Evolutionary conservation across 2,797 vertebrate genomes (phyloP).

Genomic region (Eleutherodactylus coqui): DNA sequence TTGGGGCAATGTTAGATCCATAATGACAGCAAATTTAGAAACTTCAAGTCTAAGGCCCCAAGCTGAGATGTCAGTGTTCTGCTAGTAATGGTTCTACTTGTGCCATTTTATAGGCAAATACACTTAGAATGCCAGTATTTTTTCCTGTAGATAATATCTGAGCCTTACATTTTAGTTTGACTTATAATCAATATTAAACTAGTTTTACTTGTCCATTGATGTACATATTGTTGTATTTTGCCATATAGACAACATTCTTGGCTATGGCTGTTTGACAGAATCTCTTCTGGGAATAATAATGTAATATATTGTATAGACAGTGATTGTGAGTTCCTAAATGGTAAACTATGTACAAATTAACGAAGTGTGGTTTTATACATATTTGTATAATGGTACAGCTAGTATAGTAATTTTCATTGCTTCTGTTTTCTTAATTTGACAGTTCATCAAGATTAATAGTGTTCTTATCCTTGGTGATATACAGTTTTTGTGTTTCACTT

Average conservation of each 20-base stretch:
- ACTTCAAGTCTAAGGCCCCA: not conserved
- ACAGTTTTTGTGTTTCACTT: conserved; percentile 30
- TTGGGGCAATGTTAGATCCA: conserved; percentile 9
- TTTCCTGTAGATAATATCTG: no score
- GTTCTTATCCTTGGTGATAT: conserved; percentile 26
- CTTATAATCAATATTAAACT: not conserved
- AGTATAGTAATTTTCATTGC: not conserved
- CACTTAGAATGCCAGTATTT: not conserved
- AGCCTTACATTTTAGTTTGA: not conserved
- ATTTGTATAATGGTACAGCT: conserved; percentile 22
- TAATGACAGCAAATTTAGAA: conserved; percentile 40
- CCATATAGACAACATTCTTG: not conserved
- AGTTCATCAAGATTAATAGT: not conserved
- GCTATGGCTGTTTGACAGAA: conserved; percentile 38
- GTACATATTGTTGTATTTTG: not conserved
- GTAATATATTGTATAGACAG: not conserved
- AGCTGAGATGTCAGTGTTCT: conserved; percentile 26
- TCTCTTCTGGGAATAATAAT: conserved; percentile 37
- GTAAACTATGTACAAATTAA: not conserved
- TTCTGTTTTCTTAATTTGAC: conserved; percentile 31
- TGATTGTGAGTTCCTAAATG: not conserved
- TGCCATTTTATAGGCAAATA: not conserved
- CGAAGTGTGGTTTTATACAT: conserved; percentile 4
- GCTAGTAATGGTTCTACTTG: not conserved
- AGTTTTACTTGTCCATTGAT: not conserved